These are phyloP conservation scores for Cardiocondyla obscurior DNA, from an alignment of 1,140 invertebrate genomes.

Conservation along the genomic window DNA sequence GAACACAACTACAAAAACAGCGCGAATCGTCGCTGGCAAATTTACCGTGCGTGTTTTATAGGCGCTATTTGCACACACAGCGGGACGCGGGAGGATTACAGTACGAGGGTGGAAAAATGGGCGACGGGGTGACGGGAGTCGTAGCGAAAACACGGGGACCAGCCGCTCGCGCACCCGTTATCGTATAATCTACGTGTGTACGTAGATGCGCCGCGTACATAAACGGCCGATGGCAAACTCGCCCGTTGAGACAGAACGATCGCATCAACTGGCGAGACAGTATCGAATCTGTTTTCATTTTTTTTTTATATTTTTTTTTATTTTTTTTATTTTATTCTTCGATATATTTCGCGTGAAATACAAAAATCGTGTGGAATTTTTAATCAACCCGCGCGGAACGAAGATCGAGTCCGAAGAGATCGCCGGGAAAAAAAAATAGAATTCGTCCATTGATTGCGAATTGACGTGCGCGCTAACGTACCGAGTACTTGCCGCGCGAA, in stretches of 20 bases:
- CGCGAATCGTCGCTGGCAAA: slow-evolving; percentile 71
- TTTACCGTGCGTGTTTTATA: slow-evolving; percentile 74
- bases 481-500: slow-evolving; percentile 45
- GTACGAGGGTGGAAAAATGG: slow-evolving; percentile 31
- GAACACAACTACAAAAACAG: slow-evolving; percentile 73
- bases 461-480: slow-evolving; percentile 52
- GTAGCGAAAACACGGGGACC: background rate
- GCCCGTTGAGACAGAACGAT: slow-evolving; percentile 41
- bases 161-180: slow-evolving; percentile 22
- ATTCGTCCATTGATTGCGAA: slow-evolving; percentile 50
- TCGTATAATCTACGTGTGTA: slow-evolving; percentile 37
- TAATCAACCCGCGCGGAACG: slow-evolving; percentile 34
- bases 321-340: background rate
- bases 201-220: slow-evolving; percentile 5
- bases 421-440: slow-evolving; percentile 30
- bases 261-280: slow-evolving; percentile 31
- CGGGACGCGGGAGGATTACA: slow-evolving; percentile 53
- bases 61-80: slow-evolving; percentile 62
- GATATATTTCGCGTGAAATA: slow-evolving; percentile 10
- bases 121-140: background rate
- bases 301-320: background rate
- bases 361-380: slow-evolving; percentile 43
- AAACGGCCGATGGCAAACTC: slow-evolving; percentile 29
- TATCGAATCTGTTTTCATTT: slow-evolving; percentile 21
- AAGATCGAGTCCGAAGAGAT: slow-evolving; percentile 23